phyloP scores from a whole-genome alignment of 2,888 invertebrate genomes.

The Mimachlamys varia region DNA sequence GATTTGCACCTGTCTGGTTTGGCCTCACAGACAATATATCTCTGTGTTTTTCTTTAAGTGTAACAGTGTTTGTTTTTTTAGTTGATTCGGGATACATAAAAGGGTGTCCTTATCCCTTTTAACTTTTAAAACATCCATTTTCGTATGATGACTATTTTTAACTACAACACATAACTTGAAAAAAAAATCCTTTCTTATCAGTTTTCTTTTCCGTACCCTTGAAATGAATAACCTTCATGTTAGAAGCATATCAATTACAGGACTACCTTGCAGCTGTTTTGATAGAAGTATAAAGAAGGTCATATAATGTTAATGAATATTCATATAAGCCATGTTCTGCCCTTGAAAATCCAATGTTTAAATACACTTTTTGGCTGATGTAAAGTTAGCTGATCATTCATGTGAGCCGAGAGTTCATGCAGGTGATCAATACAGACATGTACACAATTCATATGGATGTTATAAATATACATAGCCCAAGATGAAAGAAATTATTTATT shows the following conservation, averaged over 20 bases:
- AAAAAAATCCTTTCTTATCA: neutral
- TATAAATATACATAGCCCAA: neutral
- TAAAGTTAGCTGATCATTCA: neutral
- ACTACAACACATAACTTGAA: neutral
- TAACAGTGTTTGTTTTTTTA: neutral
- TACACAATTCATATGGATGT: neutral
- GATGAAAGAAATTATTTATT: neutral
- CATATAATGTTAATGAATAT: neutral
- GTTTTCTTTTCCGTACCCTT: neutral
- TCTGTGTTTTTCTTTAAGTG: neutral
- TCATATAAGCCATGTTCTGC: neutral
- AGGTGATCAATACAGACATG: neutral
- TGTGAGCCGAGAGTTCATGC: neutral
- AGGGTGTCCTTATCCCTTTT: neutral
- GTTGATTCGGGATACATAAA: neutral
- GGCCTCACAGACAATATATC: neutral
- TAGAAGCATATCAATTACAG: neutral
- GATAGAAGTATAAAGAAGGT: neutral
- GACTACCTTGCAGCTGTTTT: neutral
- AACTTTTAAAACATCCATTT: neutral
- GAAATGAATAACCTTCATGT: slow-evolving; percentile 27
- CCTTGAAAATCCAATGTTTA: neutral
- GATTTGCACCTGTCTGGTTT: slow-evolving; percentile 10
- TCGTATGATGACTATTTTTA: neutral
- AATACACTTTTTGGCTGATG: neutral